Percentiles rank a stretch among this genome's conserved stretches.
phyloP scores from a whole-genome alignment of 1,140 invertebrate genomes.

The Medauroidea extradentata region DNA sequence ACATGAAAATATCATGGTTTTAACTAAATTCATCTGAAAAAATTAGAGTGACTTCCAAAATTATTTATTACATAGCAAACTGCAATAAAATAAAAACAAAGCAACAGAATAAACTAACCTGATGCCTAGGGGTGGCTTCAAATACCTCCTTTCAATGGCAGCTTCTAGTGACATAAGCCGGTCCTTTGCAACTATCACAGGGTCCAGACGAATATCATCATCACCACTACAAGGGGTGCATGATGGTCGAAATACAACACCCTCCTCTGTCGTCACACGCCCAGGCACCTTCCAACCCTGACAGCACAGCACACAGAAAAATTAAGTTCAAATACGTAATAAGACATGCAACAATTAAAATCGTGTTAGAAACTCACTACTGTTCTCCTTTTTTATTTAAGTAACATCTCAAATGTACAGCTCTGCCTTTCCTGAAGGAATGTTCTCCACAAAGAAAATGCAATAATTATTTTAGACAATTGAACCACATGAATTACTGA shows the following conservation, averaged over 20 bases:
- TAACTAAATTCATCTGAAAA: too few species aligned
- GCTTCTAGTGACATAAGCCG: constrained; percentile 79
- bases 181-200: constrained; percentile 65
- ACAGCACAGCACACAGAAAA: background rate
- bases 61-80: too few species aligned
- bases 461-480: background rate
- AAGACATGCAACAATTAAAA: background rate
- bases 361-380: background rate
- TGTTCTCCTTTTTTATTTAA: too few species aligned
- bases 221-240: constrained; percentile 35
- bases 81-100: too few species aligned
- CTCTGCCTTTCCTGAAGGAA: too few species aligned
- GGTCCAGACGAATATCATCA: constrained; percentile 52
- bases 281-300: constrained; percentile 77
- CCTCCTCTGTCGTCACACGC: constrained; percentile 55
- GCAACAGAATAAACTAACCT: constrained; percentile 51
- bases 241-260: constrained; percentile 49
- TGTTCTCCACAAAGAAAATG: too few species aligned
- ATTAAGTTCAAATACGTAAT: background rate
- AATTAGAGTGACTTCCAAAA: too few species aligned
- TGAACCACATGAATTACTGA: too few species aligned
- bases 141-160: constrained; percentile 86
- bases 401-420: too few species aligned
- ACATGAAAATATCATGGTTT: too few species aligned
- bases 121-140: constrained; percentile 86